Evolutionary conservation across 1,140 invertebrate species (phyloP).

Genomic region (Drosophila mayri): DNA sequence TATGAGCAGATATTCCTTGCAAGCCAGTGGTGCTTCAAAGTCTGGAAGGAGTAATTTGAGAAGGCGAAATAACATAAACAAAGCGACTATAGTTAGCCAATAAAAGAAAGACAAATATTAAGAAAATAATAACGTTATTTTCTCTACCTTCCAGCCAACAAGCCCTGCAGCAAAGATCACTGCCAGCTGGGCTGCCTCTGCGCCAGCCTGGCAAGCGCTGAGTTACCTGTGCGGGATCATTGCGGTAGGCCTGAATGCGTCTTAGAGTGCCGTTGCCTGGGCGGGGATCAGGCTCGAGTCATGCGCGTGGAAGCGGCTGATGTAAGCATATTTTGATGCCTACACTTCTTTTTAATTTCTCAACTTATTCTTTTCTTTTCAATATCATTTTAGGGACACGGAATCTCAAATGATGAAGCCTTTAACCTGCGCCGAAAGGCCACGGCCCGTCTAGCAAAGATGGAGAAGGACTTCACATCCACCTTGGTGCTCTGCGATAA

Average conservation of each 20-base stretch:
- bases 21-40: background rate
- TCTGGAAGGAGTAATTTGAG: background rate
- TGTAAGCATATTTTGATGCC: slow-evolving; percentile 2
- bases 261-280: slow-evolving; percentile 66
- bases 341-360: no score
- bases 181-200: slow-evolving; percentile 81
- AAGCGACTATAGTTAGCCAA: background rate
- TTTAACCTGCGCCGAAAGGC: slow-evolving; percentile 76
- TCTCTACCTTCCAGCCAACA: slow-evolving; percentile 46
- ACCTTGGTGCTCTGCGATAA: slow-evolving; percentile 81
- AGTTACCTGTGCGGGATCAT: slow-evolving; percentile 60
- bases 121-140: background rate
- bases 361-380: background rate
- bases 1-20: no score
- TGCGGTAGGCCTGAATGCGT: slow-evolving; percentile 70
- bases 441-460: slow-evolving; percentile 75
- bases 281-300: slow-evolving; percentile 53
- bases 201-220: slow-evolving; percentile 58
- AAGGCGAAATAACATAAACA: background rate
- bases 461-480: slow-evolving; percentile 83
- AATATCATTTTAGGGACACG: slow-evolving; percentile 53
- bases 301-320: slow-evolving; percentile 70
- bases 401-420: slow-evolving; percentile 79
- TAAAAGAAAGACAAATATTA: background rate
- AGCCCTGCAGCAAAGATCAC: slow-evolving; percentile 63